These are phyloP conservation scores for Chaetodon auriga DNA, from an alignment of 2,113 vertebrate species.

Conservation along the genomic window DNA sequence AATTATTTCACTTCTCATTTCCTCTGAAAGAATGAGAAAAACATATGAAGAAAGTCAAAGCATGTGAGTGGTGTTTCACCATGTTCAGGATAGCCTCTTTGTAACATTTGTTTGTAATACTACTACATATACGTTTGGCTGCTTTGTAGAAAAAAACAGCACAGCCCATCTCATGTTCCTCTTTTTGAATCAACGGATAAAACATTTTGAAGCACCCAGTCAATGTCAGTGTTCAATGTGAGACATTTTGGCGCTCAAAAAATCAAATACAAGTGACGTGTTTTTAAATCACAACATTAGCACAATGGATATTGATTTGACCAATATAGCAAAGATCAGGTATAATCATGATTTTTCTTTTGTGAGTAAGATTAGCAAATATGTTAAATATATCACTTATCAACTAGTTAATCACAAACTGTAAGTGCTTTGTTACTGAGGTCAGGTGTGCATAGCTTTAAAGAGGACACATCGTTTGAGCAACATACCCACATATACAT, in stretches of 20 bases:
- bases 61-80: neutral
- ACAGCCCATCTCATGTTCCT: neutral
- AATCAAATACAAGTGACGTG: neutral
- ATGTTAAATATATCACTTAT: neutral
- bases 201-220: no score
- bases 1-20: slow-evolving; percentile 82
- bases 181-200: neutral
- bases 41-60: neutral
- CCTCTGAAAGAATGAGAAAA: slow-evolving; percentile 79
- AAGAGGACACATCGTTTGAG: slow-evolving; percentile 7
- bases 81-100: neutral
- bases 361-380: slow-evolving; percentile 34
- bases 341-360: slow-evolving; percentile 18
- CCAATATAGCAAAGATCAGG: neutral
- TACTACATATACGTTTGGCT: neutral
- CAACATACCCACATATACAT: slow-evolving; percentile 15
- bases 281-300: neutral
- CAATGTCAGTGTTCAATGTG: neutral
- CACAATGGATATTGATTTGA: neutral
- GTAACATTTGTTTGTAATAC: no score
- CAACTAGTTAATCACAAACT: neutral
- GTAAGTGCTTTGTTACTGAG: neutral
- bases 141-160: neutral
- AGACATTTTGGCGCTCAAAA: neutral
- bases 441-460: neutral